Evolutionary conservation across 2,888 invertebrate genomes (phyloP), one percentile per base, ranked within the genome.

Genomic region (Brachyptera risi): DNA sequence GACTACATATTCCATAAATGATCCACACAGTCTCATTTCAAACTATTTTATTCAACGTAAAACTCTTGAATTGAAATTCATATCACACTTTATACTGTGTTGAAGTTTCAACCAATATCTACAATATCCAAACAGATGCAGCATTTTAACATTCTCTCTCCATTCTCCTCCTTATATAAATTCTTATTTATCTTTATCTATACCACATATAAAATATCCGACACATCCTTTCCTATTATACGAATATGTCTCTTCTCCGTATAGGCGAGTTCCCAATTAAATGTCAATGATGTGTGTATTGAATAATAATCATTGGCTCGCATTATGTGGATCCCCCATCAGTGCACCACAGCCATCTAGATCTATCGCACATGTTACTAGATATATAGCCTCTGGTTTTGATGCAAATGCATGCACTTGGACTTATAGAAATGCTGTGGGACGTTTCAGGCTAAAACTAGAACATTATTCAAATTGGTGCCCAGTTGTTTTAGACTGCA

Each of bases 391-490:
- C n/a, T n/a, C n/a, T n/a, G n/a, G n/a, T n/a, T n/a, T n/a, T n/a
- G 31, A 51, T 51, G 51, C 51, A 51, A 51, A 51, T 51, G n/a
- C n/a, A 51, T 51, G n/a, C n/a, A n/a, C n/a, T n/a, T n/a, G n/a
- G n/a, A n/a, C n/a, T n/a, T n/a, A n/a, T n/a, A n/a, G n/a, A n/a
- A n/a, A n/a, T n/a, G n/a, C n/a, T n/a, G n/a, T n/a, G n/a, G n/a
- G n/a, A n/a, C n/a, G n/a, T n/a, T n/a, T n/a, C n/a, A n/a, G n/a
- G n/a, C n/a, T n/a, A n/a, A n/a, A n/a, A n/a, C n/a, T n/a, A n/a
- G n/a, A n/a, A n/a, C n/a, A n/a, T n/a, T n/a, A n/a, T n/a, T n/a
- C n/a, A n/a, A n/a, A n/a, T n/a, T n/a, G n/a, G n/a, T n/a, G n/a
- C n/a, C n/a, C n/a, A n/a, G n/a, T n/a, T n/a, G n/a, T n/a, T n/a